A percentile compares a stretch with the other conserved stretches of the same genome.
Conservation (phyloP, 2,888 invertebrate genomes). For the Cephus runcator region DNA sequence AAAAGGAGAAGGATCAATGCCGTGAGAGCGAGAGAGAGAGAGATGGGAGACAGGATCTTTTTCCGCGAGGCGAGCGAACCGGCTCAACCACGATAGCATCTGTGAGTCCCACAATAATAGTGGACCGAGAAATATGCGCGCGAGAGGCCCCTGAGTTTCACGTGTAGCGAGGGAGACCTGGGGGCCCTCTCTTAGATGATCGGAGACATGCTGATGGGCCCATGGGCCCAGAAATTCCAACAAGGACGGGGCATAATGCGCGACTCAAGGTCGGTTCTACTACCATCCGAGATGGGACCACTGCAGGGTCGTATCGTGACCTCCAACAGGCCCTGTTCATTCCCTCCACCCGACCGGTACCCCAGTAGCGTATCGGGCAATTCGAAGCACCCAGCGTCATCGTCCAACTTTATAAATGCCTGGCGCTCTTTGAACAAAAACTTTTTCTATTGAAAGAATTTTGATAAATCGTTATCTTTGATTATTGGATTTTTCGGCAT, state of each 20-base stretch:
- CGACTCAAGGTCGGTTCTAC: slow-evolving; percentile 65
- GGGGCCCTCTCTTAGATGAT: slow-evolving; percentile 41
- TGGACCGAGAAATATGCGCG: slow-evolving; percentile 47
- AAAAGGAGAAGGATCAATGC: slow-evolving; percentile 16
- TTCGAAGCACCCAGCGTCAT: neutral
- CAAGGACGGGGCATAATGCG: slow-evolving; percentile 62
- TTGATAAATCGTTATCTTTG: neutral
- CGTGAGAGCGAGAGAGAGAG: slow-evolving; percentile 9
- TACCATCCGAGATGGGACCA: slow-evolving; percentile 57
- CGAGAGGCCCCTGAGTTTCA: slow-evolving; percentile 28
- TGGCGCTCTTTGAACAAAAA: neutral
- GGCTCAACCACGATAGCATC: slow-evolving; percentile 43
- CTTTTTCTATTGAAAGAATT: neutral
- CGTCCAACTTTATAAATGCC: neutral
- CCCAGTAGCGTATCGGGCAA: slow-evolving; percentile 12
- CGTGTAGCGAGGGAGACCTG: slow-evolving; percentile 5
- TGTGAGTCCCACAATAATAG: slow-evolving; percentile 45
- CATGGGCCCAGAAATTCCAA: slow-evolving; percentile 62
- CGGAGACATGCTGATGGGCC: slow-evolving; percentile 53
- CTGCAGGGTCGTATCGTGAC: slow-evolving; percentile 61
- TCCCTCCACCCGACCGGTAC: slow-evolving; percentile 10
- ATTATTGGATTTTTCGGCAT: neutral
- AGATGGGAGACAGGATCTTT: slow-evolving; percentile 16
- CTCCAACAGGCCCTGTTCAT: slow-evolving; percentile 33
- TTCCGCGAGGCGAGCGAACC: slow-evolving; percentile 42